Percentiles rank a stretch among this genome's conserved stretches.
Evolutionary conservation across 2,797 vertebrate genomes (phyloP).

Genomic region (Danio kyathit): DNA sequence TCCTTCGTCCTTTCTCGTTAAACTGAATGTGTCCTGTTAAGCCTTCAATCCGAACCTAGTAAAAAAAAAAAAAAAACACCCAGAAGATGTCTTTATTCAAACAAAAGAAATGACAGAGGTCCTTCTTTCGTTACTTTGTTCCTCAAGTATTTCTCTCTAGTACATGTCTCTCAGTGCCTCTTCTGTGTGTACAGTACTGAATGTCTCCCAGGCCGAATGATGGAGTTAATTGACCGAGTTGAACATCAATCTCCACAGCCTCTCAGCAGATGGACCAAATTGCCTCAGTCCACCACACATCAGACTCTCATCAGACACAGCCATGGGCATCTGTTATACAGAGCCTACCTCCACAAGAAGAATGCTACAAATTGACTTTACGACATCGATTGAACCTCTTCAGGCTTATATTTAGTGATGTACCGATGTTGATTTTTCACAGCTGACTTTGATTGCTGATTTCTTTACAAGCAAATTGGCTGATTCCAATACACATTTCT

Average conservation of each 20-base stretch:
- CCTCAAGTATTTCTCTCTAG: background rate
- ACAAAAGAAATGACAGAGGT: conserved; percentile 2
- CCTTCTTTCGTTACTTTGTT: background rate
- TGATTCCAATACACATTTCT: no score
- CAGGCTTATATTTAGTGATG: conserved; percentile 2
- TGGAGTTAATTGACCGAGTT: conserved; percentile 79
- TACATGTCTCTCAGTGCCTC: conserved; percentile 19
- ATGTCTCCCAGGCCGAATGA: conserved; percentile 75
- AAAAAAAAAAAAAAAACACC: conserved; percentile 29
- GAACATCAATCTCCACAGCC: conserved; percentile 73
- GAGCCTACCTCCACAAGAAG: conserved; percentile 24
- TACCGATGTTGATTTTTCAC: no score
- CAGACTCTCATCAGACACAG: conserved; percentile 67
- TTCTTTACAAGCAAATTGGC: no score
- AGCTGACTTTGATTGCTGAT: no score
- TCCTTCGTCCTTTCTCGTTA: conserved; percentile 95
- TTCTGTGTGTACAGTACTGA: conserved; percentile 56
- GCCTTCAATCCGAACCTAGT: conserved; percentile 93
- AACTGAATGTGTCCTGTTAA: conserved; percentile 98
- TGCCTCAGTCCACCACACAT: conserved; percentile 70
- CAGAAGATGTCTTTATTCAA: conserved; percentile 23
- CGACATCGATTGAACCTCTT: background rate
- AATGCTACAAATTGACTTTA: conserved; percentile 5
- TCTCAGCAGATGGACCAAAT: conserved; percentile 76
- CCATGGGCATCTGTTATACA: conserved; percentile 57